Percentiles rank a stretch among this genome's conserved stretches.
Evolutionary conservation across 2,888 invertebrate species (phyloP).

Genomic region (Drosophila merina): DNA sequence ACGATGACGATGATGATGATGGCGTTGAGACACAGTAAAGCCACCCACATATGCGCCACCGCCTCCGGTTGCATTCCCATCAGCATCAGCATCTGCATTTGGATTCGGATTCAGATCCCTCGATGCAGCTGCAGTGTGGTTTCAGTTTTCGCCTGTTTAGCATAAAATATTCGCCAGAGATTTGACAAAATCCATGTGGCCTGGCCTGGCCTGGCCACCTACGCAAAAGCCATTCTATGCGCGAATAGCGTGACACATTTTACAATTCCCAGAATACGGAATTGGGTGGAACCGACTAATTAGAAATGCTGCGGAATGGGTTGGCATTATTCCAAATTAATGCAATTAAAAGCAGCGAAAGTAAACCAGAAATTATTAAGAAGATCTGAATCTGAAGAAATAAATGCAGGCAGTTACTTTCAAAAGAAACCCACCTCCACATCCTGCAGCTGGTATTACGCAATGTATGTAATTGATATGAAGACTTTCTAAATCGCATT

Average conservation of each 20-base stretch:
- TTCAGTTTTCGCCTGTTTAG: conserved; percentile 45
- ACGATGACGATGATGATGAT: conserved; percentile 13
- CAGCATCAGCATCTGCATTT: conserved; percentile 26
- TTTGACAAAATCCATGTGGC: conserved; percentile 64
- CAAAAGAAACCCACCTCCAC: background rate
- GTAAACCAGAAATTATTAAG: background rate
- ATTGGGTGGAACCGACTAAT: conserved; percentile 31
- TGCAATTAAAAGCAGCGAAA: conserved; percentile 2
- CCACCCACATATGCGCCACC: conserved; percentile 44
- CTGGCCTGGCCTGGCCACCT: conserved; percentile 53
- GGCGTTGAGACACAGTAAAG: conserved; percentile 26
- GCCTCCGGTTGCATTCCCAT: conserved; percentile 20
- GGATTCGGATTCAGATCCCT: conserved; percentile 6
- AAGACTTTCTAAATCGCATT: conserved; percentile 1
- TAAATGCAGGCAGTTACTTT: background rate
- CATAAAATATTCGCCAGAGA: conserved; percentile 44
- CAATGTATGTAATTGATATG: background rate
- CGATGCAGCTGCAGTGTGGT: conserved; percentile 36
- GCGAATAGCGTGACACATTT: conserved; percentile 31
- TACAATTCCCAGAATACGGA: conserved; percentile 27
- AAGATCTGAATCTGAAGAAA: background rate
- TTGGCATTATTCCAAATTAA: background rate
- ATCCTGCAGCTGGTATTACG: background rate
- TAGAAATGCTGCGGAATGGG: conserved; percentile 18
- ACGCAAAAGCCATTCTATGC: conserved; percentile 24